phyloP scores from a whole-genome alignment of 2,113 vertebrate genomes.

The Hemibagrus wyckioides region DNA sequence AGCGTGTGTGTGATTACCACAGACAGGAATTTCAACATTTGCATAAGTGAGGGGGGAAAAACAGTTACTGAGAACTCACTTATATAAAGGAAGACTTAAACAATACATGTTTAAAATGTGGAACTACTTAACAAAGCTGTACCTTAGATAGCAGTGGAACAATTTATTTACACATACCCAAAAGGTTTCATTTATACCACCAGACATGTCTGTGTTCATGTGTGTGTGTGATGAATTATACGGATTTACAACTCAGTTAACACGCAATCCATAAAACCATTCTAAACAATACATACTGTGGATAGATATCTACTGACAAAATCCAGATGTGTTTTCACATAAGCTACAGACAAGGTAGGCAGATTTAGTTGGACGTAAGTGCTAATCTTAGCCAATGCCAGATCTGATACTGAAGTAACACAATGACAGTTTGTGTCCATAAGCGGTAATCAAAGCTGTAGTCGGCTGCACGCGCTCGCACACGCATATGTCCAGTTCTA shows the following conservation, averaged over 20 bases:
- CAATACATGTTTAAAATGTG: neutral
- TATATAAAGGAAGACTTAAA: neutral
- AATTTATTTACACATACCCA: neutral
- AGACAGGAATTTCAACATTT: neutral
- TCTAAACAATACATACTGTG: neutral
- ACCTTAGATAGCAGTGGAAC: too few relatives aligned
- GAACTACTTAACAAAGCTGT: neutral
- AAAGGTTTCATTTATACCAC: neutral
- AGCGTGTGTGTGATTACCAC: neutral
- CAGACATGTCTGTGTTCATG: neutral
- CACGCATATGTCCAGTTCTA: neutral
- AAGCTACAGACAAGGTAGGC: neutral
- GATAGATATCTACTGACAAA: neutral
- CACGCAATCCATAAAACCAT: neutral
- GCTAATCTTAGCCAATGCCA: constrained; percentile 35
- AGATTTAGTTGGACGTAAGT: neutral
- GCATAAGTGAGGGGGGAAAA: neutral
- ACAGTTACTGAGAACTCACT: neutral
- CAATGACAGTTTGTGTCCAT: constrained; percentile 16
- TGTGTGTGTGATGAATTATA: neutral
- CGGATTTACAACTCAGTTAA: neutral
- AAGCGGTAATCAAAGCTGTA: constrained; percentile 16
- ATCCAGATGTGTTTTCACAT: neutral
- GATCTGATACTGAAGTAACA: constrained; percentile 32
- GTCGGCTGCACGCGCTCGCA: constrained; percentile 27